phyloP scores from a whole-genome alignment of 2,888 invertebrate genomes.

The Nomada goodeniana region DNA sequence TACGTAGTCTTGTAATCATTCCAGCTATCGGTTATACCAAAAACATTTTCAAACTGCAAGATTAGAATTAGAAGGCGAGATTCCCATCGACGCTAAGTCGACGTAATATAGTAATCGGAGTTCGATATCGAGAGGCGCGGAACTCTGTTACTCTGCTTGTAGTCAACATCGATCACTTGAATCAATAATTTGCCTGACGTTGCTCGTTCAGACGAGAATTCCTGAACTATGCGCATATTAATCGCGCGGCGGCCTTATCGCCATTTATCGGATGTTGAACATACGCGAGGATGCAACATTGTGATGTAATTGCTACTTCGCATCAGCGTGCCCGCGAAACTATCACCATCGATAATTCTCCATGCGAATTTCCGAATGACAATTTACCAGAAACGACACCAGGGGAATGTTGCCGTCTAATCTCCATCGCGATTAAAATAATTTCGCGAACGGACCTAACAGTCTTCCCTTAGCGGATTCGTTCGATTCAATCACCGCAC shows the following conservation, averaged over 20 bases:
- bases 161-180: slow-evolving; percentile 51
- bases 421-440: background rate
- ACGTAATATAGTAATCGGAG: slow-evolving; percentile 21
- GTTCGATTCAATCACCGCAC: slow-evolving; percentile 28
- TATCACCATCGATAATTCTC: no score
- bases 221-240: slow-evolving; percentile 38
- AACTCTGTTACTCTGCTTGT: background rate
- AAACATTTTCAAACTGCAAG: slow-evolving; percentile 19
- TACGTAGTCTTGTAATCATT: no score
- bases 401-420: no score
- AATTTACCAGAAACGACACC: no score
- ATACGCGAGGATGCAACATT: background rate
- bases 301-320: background rate
- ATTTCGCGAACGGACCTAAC: background rate
- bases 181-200: slow-evolving; percentile 45
- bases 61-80: background rate
- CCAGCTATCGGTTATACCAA: background rate
- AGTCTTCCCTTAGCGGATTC: slow-evolving; percentile 6
- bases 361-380: no score
- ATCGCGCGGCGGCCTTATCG: background rate
- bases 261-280: background rate
- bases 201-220: slow-evolving; percentile 31
- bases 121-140: slow-evolving; percentile 29
- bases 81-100: slow-evolving; percentile 40
- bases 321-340: background rate